phyloP scores from a whole-genome alignment of 23 tunicate species.

The Ascidia mentula region DNA sequence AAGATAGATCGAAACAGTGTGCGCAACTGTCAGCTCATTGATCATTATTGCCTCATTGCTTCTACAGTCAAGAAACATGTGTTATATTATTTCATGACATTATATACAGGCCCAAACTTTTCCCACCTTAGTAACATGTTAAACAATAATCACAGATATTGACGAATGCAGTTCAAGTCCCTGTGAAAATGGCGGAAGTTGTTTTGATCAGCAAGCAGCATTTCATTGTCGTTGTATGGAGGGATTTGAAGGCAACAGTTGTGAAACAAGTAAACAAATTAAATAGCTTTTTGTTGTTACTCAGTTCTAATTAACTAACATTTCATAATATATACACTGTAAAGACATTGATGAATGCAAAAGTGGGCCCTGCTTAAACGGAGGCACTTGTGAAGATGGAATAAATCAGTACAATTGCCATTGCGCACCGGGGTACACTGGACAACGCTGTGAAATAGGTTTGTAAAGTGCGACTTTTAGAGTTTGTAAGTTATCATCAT shows the following conservation, averaged over 20 bases:
- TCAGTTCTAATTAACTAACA: no score
- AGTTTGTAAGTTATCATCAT: background rate
- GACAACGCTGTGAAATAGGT: conserved; percentile 32
- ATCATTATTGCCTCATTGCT: no score
- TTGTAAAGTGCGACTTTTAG: background rate
- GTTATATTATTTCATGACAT: no score
- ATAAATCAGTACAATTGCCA: conserved; percentile 24
- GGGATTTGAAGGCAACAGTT: conserved; percentile 29
- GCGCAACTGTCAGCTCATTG: no score
- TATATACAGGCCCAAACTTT: no score
- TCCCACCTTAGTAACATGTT: no score
- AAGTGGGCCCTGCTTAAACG: conserved; percentile 38
- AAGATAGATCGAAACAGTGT: no score
- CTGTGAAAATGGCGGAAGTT: conserved; percentile 44
- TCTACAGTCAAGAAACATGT: no score
- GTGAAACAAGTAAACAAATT: conserved; percentile 31
- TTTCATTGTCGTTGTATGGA: conserved; percentile 16
- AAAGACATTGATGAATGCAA: conserved; percentile 63
- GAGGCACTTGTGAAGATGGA: conserved; percentile 34
- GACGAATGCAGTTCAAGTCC: conserved; percentile 57
- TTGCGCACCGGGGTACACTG: conserved; percentile 35
- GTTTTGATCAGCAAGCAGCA: conserved; percentile 20
- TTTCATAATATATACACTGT: background rate
- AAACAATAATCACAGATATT: no score
- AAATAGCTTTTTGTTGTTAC: no score